These are phyloP conservation scores for Galerucella nymphaeae DNA, from an alignment of 2,888 invertebrate species.

Conservation along the genomic window DNA sequence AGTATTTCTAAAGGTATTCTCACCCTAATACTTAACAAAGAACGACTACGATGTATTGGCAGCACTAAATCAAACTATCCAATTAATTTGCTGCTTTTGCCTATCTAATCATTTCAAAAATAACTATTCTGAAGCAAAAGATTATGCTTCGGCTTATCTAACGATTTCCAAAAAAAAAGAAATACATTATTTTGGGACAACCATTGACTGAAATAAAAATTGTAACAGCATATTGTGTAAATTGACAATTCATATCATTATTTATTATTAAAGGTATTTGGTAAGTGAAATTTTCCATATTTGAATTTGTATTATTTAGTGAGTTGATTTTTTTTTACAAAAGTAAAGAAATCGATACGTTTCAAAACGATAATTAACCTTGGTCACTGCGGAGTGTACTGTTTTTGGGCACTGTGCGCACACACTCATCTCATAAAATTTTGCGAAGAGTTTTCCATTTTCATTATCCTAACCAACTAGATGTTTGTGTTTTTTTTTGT, in stretches of 20 bases:
- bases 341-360: conserved; percentile 32
- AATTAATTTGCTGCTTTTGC: too few relatives aligned
- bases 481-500: conserved; percentile 39
- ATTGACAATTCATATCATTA: background rate
- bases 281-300: background rate
- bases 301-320: background rate
- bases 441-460: conserved; percentile 48
- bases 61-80: background rate
- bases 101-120: too few relatives aligned
- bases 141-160: too few relatives aligned
- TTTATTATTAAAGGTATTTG: background rate
- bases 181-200: too few relatives aligned
- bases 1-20: too few relatives aligned
- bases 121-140: too few relatives aligned
- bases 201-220: too few relatives aligned
- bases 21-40: too few relatives aligned
- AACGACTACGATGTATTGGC: too few relatives aligned
- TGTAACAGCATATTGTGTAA: conserved; percentile 4
- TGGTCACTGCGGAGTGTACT: conserved; percentile 49
- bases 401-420: conserved; percentile 49
- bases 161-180: too few relatives aligned
- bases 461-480: conserved; percentile 33
- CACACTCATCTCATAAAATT: conserved; percentile 49
- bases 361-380: conserved; percentile 56
- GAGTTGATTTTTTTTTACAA: background rate